Evolutionary conservation across 2,113 vertebrate species (phyloP).

Genomic region (Vanacampus margaritifer): DNA sequence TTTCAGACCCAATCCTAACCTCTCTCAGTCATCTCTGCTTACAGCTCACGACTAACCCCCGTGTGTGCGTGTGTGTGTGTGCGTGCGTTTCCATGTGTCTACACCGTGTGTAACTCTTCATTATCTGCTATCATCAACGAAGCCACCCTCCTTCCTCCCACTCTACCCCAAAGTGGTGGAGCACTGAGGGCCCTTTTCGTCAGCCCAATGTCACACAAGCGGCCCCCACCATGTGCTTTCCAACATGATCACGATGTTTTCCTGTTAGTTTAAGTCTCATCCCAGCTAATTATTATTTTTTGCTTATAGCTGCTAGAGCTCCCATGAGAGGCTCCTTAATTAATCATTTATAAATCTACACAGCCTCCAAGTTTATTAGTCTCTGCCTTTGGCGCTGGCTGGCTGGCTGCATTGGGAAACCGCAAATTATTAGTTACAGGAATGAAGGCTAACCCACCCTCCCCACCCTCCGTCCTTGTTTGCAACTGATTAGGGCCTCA

Average conservation of each 20-base stretch:
- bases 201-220: slow-evolving; percentile 51
- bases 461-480: slow-evolving; percentile 60
- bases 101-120: slow-evolving; percentile 66
- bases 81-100: slow-evolving; percentile 59
- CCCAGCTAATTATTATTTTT: slow-evolving; percentile 81
- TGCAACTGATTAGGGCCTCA: slow-evolving; percentile 75
- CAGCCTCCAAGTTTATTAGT: slow-evolving; percentile 80
- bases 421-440: slow-evolving; percentile 81
- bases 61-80: slow-evolving; percentile 62
- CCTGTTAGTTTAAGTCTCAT: slow-evolving; percentile 80
- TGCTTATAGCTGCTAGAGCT: slow-evolving; percentile 75
- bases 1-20: slow-evolving; percentile 61
- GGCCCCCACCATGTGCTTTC: slow-evolving; percentile 49
- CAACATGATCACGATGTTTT: slow-evolving; percentile 71
- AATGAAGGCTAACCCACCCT: slow-evolving; percentile 65
- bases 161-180: slow-evolving; percentile 25
- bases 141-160: slow-evolving; percentile 28
- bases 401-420: slow-evolving; percentile 78
- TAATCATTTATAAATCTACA: slow-evolving; percentile 85
- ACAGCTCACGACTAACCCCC: slow-evolving; percentile 63
- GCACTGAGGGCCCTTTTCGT: slow-evolving; percentile 56
- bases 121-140: slow-evolving; percentile 61
- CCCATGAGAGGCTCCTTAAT: slow-evolving; percentile 75
- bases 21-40: slow-evolving; percentile 64
- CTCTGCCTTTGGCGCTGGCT: slow-evolving; percentile 76